Evolutionary conservation across 2,797 vertebrate species (phyloP), one percentile per base, ranked within the genome.

Genomic region (Cephalopachus bancanus): DNA sequence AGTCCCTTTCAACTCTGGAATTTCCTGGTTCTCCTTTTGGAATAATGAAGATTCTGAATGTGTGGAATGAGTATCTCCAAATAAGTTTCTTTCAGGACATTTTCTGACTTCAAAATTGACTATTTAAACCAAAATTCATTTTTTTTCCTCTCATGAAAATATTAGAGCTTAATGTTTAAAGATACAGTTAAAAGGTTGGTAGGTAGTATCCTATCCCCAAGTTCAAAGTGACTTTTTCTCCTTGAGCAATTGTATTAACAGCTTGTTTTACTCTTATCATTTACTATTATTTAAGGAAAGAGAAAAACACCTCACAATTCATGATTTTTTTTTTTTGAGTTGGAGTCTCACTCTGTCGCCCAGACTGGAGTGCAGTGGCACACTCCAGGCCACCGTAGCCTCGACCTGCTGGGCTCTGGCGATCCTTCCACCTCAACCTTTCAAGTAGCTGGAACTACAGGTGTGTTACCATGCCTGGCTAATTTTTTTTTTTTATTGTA

Each of bases 221-320:
- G 44, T 57, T 57, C 86, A 72, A 64, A 87, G 33, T 86, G 80
- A 80, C 33, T 89, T 86, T 81, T 91, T 76, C 51, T 89, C 72
- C 65, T 80, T 71, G 75, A 16, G 12, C 37, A 95, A 91, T 89
- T 89, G 44, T 93, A 78, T 89, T 83, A 71, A 91, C 91, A 95
- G 22, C 19, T 95, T 92, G 62, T 84, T 83, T 91, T 92, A 44
- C 5, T 51, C 4, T 83, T 69, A 94, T 33, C 12, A n/a, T 89
- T 92, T 95, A 83, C 22, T 67, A 91, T 83, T 67, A 91, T 83
- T 88, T 86, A 72, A 91, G 55, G 17, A 87, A 83, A 83, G 49
- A 91, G 76, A 65, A 20, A 92, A 93, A 87, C 33, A 67, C 26
- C 11, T 97, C 30, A 91, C 28, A 94, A 62, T 76, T 55, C 62